Evolutionary conservation across 1,140 invertebrate genomes (phyloP).

Genomic region (Acromyrmex echinatior): DNA sequence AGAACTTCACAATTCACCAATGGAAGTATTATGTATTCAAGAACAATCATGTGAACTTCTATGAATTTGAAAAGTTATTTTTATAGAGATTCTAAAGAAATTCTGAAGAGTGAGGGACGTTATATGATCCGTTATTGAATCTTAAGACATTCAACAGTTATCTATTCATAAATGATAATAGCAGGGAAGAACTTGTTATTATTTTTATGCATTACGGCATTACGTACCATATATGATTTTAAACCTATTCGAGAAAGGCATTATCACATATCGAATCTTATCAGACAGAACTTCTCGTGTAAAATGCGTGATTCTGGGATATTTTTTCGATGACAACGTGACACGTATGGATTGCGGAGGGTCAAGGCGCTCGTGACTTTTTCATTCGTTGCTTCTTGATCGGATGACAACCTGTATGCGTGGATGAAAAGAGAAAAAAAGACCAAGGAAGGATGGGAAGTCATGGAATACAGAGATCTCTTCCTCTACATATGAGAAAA

Average conservation of each 20-base stretch:
- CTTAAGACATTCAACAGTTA: neutral
- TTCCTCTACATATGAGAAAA: conserved; percentile 25
- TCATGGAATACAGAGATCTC: conserved; percentile 53
- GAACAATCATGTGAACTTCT: neutral
- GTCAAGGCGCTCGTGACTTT: conserved; percentile 61
- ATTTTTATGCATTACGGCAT: neutral
- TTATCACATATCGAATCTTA: neutral
- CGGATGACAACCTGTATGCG: conserved; percentile 11
- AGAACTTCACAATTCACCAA: neutral
- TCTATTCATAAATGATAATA: neutral
- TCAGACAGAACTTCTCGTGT: neutral
- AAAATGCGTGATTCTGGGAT: conserved; percentile 26
- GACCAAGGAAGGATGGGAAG: conserved; percentile 40
- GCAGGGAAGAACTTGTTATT: neutral
- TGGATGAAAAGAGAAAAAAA: neutral
- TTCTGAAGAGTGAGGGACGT: too few relatives aligned
- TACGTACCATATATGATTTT: too few relatives aligned
- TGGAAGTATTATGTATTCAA: neutral
- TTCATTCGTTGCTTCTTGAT: conserved; percentile 47
- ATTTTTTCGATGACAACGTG: conserved; percentile 4
- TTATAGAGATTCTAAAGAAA: neutral
- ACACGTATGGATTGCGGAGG: conserved; percentile 43
- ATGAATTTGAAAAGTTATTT: neutral
- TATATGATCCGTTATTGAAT: neutral
- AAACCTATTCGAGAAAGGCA: too few relatives aligned